These are phyloP conservation scores for Suricata suricatta DNA, from an alignment of 2,113 vertebrate species.

Conservation along the genomic window DNA sequence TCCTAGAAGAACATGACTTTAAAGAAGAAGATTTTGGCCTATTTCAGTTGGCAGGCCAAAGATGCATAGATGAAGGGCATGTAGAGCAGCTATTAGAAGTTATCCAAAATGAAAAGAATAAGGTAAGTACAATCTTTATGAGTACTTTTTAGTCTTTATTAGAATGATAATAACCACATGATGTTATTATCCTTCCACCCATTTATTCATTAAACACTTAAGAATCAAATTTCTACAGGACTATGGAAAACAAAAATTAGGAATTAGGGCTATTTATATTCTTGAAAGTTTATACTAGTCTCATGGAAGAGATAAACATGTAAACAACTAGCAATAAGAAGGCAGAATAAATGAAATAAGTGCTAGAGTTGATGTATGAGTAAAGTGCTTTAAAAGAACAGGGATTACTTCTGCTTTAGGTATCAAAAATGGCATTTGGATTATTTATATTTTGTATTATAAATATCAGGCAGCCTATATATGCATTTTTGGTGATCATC, in stretches of 20 bases:
- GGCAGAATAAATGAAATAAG: slow-evolving; percentile 27
- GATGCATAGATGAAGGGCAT: slow-evolving; percentile 93
- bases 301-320: slow-evolving; percentile 22
- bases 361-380: not conserved
- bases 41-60: slow-evolving; percentile 90
- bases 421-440: not conserved
- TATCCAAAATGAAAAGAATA: slow-evolving; percentile 94
- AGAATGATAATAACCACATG: not conserved
- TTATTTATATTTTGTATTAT: slow-evolving; percentile 36
- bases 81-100: slow-evolving; percentile 91
- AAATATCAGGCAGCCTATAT: not conserved
- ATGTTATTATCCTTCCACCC: not conserved
- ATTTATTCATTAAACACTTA: slow-evolving; percentile 28
- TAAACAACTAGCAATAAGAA: not conserved
- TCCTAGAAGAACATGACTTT: slow-evolving; percentile 89
- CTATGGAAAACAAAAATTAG: slow-evolving; percentile 19
- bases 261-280: not conserved
- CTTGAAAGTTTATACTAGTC: not conserved
- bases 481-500: not conserved
- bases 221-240: slow-evolving; percentile 12
- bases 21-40: slow-evolving; percentile 91
- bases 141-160: slow-evolving; percentile 30
- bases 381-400: slow-evolving; percentile 17
- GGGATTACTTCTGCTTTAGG: not conserved
- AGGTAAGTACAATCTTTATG: slow-evolving; percentile 83